Base-by-base conservation (phyloP, 2,888 invertebrate species). In the Strigamia transsilvanica region DNA sequence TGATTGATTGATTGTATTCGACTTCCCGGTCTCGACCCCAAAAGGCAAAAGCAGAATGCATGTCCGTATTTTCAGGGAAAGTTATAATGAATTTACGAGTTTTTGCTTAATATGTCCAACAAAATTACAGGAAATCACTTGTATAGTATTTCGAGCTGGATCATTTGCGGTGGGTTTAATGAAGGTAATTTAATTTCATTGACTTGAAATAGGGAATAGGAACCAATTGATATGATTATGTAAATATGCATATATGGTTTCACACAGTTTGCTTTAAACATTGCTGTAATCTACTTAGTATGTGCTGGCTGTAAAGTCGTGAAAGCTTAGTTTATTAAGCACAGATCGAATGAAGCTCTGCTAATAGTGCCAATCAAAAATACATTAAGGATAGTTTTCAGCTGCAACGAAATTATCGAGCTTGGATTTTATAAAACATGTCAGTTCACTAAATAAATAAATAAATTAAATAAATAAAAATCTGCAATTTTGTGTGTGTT, bases 351-450 rank as follows among this genome's bases (percentile, higher is more conserved):
- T 56, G 56, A 56, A 56, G n/a, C 56, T 18, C 0, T 51, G 51
- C 51, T n/a, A 51, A 51, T 51, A 51, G 56, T 18, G 56, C 56
- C 56, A 56, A 56, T 56, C 56, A 56, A 56, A 56, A 56, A 56
- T 56, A 56, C 56, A 56, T 56, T 56, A 56, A 56, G 56, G 56
- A 1, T n/a, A 56, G 46, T 46, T 46, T 46, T 46, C 46, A n/a
- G 46, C 15, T 46, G 15, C 38, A 38, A 9, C 21, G 21, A 56
- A 18, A 21, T 56, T 56, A 56, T 18, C n/a, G 18, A 51, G 18
- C 56, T 6, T 56, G 38, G 6, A 38, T 7, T 6, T 10, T 38
- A 38, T 38, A 6, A 38, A 38, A 38, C 10, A 38, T 38, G 0
- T 38, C 38, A 9, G 38, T 38, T 38, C 6, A 38, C 2, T 38